phyloP scores from a whole-genome alignment of 2,113 vertebrate genomes.

The Oryzias javanicus region DNA sequence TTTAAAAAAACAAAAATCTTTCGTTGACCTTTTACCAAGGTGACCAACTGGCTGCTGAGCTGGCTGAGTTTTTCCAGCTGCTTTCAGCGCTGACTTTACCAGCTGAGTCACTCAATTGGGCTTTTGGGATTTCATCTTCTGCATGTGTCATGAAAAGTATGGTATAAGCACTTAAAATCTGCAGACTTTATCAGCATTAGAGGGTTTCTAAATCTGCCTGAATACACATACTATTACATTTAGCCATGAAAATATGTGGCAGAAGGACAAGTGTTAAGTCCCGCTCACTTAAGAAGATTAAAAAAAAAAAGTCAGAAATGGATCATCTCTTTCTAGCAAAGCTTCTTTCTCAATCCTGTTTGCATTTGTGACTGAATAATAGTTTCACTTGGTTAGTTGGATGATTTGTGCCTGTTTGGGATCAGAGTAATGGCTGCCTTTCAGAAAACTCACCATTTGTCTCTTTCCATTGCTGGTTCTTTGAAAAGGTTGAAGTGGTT shows the following conservation, averaged over 20 bases:
- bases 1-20: slow-evolving; percentile 24
- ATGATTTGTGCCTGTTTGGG: slow-evolving; percentile 33
- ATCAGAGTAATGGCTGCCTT: slow-evolving; percentile 30
- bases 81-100: background rate
- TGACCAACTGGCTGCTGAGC: slow-evolving; percentile 31
- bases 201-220: too few species aligned
- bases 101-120: background rate
- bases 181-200: too few species aligned
- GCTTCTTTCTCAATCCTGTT: slow-evolving; percentile 32
- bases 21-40: slow-evolving; percentile 36
- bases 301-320: slow-evolving; percentile 16
- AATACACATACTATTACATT: too few species aligned
- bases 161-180: background rate
- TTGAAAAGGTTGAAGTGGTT: slow-evolving; percentile 33
- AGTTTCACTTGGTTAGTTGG: slow-evolving; percentile 26
- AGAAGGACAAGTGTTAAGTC: slow-evolving; percentile 7
- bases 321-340: slow-evolving; percentile 28
- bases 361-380: slow-evolving; percentile 30
- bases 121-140: background rate
- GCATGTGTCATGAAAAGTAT: background rate
- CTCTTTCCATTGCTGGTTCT: slow-evolving; percentile 21
- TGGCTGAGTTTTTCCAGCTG: slow-evolving; percentile 10
- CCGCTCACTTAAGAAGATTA: slow-evolving; percentile 25
- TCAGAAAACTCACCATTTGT: slow-evolving; percentile 62
- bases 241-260: too few species aligned